Conservation (phyloP, 2,888 invertebrate species). For the Chrysolina americana region DNA sequence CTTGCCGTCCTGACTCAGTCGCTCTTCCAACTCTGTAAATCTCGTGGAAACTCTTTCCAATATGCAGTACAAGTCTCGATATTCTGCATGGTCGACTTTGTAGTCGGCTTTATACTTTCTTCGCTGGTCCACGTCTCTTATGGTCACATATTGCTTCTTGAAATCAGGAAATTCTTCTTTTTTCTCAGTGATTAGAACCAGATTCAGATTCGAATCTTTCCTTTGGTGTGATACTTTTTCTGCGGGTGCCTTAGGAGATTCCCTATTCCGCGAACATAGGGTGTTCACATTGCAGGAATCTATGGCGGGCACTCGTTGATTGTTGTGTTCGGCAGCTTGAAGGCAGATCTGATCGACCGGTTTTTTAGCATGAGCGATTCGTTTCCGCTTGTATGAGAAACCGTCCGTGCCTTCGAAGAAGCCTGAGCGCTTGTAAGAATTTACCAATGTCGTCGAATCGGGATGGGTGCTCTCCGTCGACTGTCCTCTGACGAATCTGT, state of each 20-base stretch:
- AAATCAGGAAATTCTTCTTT: constrained; percentile 69
- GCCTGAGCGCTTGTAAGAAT: constrained; percentile 74
- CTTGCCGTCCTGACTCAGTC: constrained; percentile 75
- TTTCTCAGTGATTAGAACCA: constrained; percentile 48
- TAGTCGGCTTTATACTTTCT: too few relatives aligned
- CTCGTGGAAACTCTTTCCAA: constrained; percentile 86
- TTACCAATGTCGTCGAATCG: constrained; percentile 79
- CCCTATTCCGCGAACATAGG: constrained; percentile 67
- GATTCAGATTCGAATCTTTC: constrained; percentile 41
- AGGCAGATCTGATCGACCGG: constrained; percentile 54
- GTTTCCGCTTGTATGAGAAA: constrained; percentile 73
- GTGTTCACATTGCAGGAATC: constrained; percentile 69
- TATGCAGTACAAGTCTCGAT: constrained; percentile 82
- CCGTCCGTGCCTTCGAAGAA: constrained; percentile 74
- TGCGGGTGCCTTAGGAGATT: constrained; percentile 42
- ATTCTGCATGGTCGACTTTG: constrained; percentile 89
- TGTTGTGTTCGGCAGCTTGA: constrained; percentile 69
- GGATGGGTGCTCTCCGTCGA: constrained; percentile 83
- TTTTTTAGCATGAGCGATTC: constrained; percentile 85
- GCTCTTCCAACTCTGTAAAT: constrained; percentile 84
- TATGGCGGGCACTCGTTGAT: constrained; percentile 65
- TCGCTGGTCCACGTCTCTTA: constrained; percentile 84
- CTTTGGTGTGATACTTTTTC: not conserved
- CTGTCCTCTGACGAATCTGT: constrained; percentile 84
- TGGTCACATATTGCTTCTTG: constrained; percentile 80